These are phyloP conservation scores for Sorex fumeus DNA, from an alignment of 2,113 vertebrate genomes.

Conservation along the genomic window DNA sequence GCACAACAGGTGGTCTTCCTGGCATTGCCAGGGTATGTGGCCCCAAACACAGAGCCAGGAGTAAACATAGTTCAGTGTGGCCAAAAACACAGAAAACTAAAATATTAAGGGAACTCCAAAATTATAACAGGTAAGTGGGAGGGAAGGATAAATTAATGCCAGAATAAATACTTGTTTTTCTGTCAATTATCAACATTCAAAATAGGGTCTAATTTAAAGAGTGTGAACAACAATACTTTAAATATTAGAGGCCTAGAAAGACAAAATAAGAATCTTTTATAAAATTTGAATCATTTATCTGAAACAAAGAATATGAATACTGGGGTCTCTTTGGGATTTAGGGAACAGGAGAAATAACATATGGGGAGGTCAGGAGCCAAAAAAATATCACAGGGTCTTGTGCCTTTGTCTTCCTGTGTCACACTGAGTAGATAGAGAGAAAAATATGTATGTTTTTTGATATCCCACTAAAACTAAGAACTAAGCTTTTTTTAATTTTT, in stretches of 20 bases:
- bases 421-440: constrained; percentile 17
- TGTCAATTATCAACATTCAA: constrained; percentile 42
- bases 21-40: too few species aligned
- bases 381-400: constrained; percentile 31
- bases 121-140: background rate
- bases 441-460: constrained; percentile 36
- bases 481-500: too few species aligned
- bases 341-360: background rate
- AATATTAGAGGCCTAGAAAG: background rate
- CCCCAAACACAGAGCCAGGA: too few species aligned
- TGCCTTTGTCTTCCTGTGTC: constrained; percentile 10
- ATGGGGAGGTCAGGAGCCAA: background rate
- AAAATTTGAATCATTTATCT: constrained; percentile 36
- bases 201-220: constrained; percentile 10
- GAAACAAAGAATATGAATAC: constrained; percentile 13
- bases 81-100: too few species aligned
- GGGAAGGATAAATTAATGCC: background rate
- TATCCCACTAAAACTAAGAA: constrained; percentile 32
- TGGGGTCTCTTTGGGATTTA: background rate
- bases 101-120: background rate
- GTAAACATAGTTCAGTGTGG: too few species aligned
- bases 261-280: background rate
- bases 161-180: background rate
- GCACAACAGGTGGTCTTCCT: too few species aligned
- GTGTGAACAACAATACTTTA: background rate